Evolutionary conservation across 2,797 vertebrate genomes (phyloP), one percentile per base, ranked within the genome.

Genomic region (Huso huso): DNA sequence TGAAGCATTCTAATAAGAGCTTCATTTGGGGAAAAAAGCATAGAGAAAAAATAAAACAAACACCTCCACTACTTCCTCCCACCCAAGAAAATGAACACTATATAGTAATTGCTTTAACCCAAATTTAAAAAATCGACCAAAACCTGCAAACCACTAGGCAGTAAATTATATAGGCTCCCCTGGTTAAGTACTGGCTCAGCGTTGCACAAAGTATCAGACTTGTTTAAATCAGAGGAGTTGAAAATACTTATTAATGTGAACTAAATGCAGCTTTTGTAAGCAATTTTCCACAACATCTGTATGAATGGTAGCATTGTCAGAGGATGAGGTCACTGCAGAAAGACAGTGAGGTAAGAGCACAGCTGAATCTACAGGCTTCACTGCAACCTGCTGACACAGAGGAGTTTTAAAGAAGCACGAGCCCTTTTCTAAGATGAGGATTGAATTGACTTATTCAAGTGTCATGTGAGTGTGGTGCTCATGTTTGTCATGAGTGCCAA

Each of bases 241-340:
- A 88, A 89, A 92, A 91, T 89, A 89, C 92, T 84, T 89, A 89
- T 87, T 88, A 87, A 83, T 87, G 84, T 82, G 84, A 66, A 83
- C 84, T 86, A 90, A 94, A 93, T 91, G 88, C 92, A 90, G 89
- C 90, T 92, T 94, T 93, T 94, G 89, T 91, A 78, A 85, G 89
- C 88, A 83, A 77, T 70, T 80, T 83, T 87, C 82, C 84, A 84
- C 80, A 76, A 88, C 88, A 88, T 93, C 90, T 90, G 85, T 84
- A 93, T 97, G 94, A 98, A 99, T 96, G 89, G 93, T 87, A 87
- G 90, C 90, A 95, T 98, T 99, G 95, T 98, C 85, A 75, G 78
- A 66, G 83, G 88, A 82, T 97, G 95, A 99, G 93, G 94, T 98
- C 94, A 98, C 88, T 74, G 79, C 84, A 90, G 86, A 86, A 88